Conservation (phyloP, 2,113 vertebrate species). For the Ophthalmolycus amberensis region DNA sequence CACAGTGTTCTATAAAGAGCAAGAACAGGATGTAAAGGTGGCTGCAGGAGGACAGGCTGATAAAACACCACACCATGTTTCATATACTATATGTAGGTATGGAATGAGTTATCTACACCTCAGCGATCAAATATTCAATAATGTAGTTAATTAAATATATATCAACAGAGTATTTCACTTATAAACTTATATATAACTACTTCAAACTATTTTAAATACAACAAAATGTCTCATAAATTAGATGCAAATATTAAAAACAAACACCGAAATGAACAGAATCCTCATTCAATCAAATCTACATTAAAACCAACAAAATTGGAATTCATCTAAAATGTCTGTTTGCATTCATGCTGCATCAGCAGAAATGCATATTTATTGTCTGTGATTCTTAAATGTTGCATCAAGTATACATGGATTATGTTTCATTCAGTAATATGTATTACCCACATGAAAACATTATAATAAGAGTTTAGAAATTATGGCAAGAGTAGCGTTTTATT, state of each 20-base stretch:
- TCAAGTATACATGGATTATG: background rate
- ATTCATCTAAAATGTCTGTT: background rate
- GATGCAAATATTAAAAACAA: background rate
- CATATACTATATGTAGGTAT: too few relatives aligned
- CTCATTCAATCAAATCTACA: background rate
- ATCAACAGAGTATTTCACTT: background rate
- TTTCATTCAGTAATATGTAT: background rate
- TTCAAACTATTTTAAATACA: background rate
- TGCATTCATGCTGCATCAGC: background rate
- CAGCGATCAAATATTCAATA: background rate
- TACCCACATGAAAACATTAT: background rate
- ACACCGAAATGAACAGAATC: background rate
- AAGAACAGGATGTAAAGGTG: background rate
- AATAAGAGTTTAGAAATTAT: too few relatives aligned
- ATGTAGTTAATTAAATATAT: background rate
- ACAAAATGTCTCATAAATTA: background rate
- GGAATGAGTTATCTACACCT: background rate
- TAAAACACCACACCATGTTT: background rate
- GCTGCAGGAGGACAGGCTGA: background rate
- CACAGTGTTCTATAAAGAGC: background rate
- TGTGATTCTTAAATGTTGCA: background rate
- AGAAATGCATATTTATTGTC: background rate
- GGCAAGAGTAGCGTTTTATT: background rate
- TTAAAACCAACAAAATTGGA: background rate
- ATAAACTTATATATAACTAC: background rate